These are phyloP conservation scores for Zoroaster sp. DNA, from an alignment of 53 echinoderm and acorn worm genomes.

Conservation along the genomic window DNA sequence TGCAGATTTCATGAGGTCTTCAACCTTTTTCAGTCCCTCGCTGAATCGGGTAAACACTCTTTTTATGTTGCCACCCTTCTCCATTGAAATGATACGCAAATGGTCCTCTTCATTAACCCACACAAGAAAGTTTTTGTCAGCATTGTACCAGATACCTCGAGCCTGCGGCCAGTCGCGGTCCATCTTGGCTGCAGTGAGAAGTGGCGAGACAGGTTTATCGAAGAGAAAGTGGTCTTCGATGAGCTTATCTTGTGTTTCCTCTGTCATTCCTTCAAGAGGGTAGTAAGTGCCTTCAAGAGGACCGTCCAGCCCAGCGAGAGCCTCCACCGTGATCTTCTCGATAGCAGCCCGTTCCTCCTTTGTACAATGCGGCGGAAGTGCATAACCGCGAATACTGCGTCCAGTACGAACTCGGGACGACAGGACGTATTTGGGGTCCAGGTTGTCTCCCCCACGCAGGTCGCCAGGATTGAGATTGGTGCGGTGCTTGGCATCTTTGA, in stretches of 20 bases:
- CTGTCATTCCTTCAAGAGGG: conserved; percentile 96
- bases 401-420: conserved; percentile 96
- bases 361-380: conserved; percentile 77
- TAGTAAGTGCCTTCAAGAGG: conserved; percentile 86
- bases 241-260: conserved; percentile 80
- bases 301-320: conserved; percentile 75
- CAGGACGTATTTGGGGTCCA: conserved; percentile 91
- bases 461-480: conserved; percentile 81
- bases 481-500: conserved; percentile 76
- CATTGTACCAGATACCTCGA: conserved; percentile 94
- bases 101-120: conserved; percentile 98
- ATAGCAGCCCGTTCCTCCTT: conserved; percentile 84
- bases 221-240: conserved; percentile 96
- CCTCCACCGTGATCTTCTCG: conserved; percentile 74
- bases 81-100: conserved; percentile 88
- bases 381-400: conserved; percentile 85
- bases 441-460: conserved; percentile 75
- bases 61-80: conserved; percentile 82
- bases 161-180: conserved; percentile 98
- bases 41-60: conserved; percentile 86
- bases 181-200: conserved; percentile 94
- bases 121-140: conserved; percentile 91
- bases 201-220: conserved; percentile 94
- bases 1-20: conserved; percentile 73
- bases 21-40: conserved; percentile 86